Evolutionary conservation across 1,140 invertebrate genomes (phyloP).

Genomic region (Anastrepha ludens): DNA sequence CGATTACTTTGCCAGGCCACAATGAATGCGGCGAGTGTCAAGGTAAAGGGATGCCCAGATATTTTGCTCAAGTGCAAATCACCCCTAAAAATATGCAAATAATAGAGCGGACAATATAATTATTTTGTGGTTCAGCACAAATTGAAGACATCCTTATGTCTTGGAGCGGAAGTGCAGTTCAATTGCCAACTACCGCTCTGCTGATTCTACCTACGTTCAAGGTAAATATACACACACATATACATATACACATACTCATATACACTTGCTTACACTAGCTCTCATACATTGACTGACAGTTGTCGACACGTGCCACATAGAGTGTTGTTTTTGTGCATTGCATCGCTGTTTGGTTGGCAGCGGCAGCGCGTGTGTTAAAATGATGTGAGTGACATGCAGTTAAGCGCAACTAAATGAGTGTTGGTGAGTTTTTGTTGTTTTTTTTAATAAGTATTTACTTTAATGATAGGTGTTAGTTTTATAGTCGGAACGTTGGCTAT

Average conservation of each 20-base stretch:
- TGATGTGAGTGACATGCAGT: constrained; percentile 1
- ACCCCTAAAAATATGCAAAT: constrained; percentile 29
- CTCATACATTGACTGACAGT: neutral
- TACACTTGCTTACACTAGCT: neutral
- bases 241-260: neutral
- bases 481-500: constrained; percentile 21
- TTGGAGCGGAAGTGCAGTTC: neutral
- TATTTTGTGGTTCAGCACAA: neutral
- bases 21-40: neutral
- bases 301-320: neutral
- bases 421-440: neutral
- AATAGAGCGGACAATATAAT: neutral
- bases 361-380: neutral
- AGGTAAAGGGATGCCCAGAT: neutral
- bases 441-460: neutral
- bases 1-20: neutral
- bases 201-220: neutral
- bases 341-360: constrained; percentile 19
- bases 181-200: neutral
- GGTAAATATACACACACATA: neutral
- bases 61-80: neutral
- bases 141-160: neutral
- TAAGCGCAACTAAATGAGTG: constrained; percentile 24
- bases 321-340: constrained; percentile 46
- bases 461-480: constrained; percentile 7